Evolutionary conservation across 2,113 vertebrate species (phyloP), one percentile per base, ranked within the genome.

Genomic region (Alouatta palliata): DNA sequence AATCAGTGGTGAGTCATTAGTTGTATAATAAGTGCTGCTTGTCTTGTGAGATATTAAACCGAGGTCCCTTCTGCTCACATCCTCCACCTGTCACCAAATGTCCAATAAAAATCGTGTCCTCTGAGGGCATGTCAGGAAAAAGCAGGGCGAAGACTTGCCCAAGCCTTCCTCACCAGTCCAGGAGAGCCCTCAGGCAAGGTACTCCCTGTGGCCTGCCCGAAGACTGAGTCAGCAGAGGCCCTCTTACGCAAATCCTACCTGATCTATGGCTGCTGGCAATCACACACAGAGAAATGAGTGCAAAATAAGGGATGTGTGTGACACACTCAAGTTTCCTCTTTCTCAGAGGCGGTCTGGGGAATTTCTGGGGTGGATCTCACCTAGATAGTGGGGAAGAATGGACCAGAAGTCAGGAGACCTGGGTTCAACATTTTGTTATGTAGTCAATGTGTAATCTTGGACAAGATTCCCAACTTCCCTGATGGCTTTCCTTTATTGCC

Each of bases 31-130:
- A 1, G 17, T 84, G 61, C 82, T 96, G 83, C 92, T 86, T 6
- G 7, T 95, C 87, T 94, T 2, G 0, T 93, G 80, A 97, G 95
- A 49, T 93, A 93, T 84, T 91, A 96, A 90, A 85, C 75, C 9
- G 0, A 66, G 27, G 64, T 73, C 58, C 61, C 75, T 87, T 94
- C 79, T 86, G 87, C 68, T 92, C 64, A 92, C 68, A 71, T 85
- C 81, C 54, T 94, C 37, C n/a, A 20, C 56, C 90, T 96, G 90
- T 96, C 92, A 97, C 61, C 27, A 86, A 68, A 30, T 82, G 14
- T 86, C 77, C 97, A 87, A 94, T 91, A 96, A 92, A 87, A 94
- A 76, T 68, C 40, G 58, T 89, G 43, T 83, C 94, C 52, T 80
- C 94, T 49, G 52, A 52, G 37, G 47, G 35, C 49, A 17, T 73